phyloP scores from a whole-genome alignment of 2,113 vertebrate species.

The Capreolus pygargus region DNA sequence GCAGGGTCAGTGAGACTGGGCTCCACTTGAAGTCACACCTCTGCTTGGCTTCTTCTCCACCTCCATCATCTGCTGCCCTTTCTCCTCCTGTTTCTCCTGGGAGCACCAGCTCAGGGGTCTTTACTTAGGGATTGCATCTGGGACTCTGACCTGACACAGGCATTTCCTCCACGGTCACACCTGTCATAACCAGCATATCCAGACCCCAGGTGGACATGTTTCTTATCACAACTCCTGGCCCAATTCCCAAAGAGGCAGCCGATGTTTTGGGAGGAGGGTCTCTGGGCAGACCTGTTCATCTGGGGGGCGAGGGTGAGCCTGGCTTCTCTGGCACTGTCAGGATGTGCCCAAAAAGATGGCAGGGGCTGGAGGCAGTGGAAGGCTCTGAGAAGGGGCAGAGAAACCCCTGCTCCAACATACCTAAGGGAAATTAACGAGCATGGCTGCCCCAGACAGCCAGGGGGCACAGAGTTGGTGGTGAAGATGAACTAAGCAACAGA shows the following conservation, averaged over 20 bases:
- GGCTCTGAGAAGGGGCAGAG: background rate
- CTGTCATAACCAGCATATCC: background rate
- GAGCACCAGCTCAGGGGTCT: background rate
- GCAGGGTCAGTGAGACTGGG: background rate
- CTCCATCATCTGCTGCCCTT: background rate
- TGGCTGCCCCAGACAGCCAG: background rate
- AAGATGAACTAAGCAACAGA: background rate
- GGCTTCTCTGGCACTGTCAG: too few species aligned
- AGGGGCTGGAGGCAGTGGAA: background rate
- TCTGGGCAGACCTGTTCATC: background rate
- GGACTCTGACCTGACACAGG: background rate
- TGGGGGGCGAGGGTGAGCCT: background rate
- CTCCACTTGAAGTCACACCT: background rate
- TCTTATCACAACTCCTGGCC: background rate
- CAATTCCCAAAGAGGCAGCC: background rate
- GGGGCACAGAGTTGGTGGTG: background rate
- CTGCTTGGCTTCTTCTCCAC: background rate
- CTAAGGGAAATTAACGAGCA: background rate
- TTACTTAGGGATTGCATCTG: background rate
- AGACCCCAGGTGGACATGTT: background rate
- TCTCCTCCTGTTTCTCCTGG: background rate
- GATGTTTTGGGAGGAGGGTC: rapidly evolving
- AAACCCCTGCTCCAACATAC: background rate
- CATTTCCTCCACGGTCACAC: background rate
- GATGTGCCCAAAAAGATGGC: background rate